Evolutionary conservation across 2,888 invertebrate genomes (phyloP), one percentile per base, ranked within the genome.

Genomic region (Altica lythri): DNA sequence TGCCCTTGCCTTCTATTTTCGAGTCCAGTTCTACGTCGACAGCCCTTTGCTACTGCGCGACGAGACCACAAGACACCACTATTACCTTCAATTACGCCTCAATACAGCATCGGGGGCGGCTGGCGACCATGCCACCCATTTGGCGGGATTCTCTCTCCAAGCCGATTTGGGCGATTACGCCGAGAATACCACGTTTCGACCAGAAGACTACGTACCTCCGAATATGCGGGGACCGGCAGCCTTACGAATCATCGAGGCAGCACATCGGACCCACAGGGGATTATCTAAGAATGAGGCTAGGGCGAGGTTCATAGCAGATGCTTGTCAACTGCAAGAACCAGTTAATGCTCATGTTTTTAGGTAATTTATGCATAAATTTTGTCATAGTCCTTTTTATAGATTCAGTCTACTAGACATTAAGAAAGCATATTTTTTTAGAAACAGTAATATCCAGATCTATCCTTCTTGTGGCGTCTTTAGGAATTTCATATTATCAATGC

Each of bases 11-110:
- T 83, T 95, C 75, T 89, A 93, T 79, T 88, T 95, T 75, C 87
- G 92, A 65, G 91, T 95, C 71, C 92, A 95, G 78, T 95, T 92
- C 78, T 95, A 95, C 80, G 90, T 95, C 71, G 94, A 95, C 79
- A 92, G 92, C 73, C 92, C 93, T 58, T 83, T 92, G 68, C 84
- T 95, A 62, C 81, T 95, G 72, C 88, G 92, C 78, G 95, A 96
- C 81, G 93, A 93, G 72, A 85, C 90, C 66, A 92, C 95, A 48
- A 83, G 94, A 55, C 92, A 93, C 75, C 89, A 95, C 73, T 98
- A 97, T 78, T 98, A 95, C 79, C 83, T 93, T 68, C 97, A 98
- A 80, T 80, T 98, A 74, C 89, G 93, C 61, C 88, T 92, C 78
- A 98, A 98, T 79, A 83, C 88, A 60, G 82, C 85, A 58, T 82